Conservation (phyloP, 2,113 vertebrate species). For the Channa maculata region DNA sequence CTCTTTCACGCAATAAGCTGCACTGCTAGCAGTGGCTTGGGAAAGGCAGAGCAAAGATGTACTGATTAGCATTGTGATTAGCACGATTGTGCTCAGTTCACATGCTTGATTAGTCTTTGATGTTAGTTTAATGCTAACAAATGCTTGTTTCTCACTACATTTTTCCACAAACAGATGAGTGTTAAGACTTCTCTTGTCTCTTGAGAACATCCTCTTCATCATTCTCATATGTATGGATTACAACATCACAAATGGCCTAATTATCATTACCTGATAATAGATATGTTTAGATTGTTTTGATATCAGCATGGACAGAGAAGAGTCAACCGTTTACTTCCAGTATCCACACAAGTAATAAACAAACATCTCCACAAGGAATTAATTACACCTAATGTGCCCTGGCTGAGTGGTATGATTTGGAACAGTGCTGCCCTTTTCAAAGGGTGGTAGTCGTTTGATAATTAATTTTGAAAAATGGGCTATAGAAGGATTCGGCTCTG, state of each 20-base stretch:
- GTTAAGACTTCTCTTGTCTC: background rate
- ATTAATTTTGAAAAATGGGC: slow-evolving; percentile 11
- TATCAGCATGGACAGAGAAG: background rate
- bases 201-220: background rate
- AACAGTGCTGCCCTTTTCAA: slow-evolving; percentile 35
- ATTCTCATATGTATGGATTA: background rate
- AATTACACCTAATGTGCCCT: slow-evolving; percentile 14
- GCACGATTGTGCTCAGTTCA: slow-evolving; percentile 41
- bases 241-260: background rate
- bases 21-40: slow-evolving; percentile 29
- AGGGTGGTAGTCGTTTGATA: slow-evolving; percentile 28
- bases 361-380: background rate
- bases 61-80: slow-evolving; percentile 74
- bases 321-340: background rate
- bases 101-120: slow-evolving; percentile 64
- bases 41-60: slow-evolving; percentile 58
- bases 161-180: slow-evolving; percentile 4
- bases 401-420: slow-evolving; percentile 5
- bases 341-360: background rate
- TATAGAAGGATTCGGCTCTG: slow-evolving; percentile 41
- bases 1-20: slow-evolving; percentile 70
- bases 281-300: background rate
- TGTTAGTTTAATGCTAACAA: slow-evolving; percentile 40
- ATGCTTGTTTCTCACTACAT: slow-evolving; percentile 4
- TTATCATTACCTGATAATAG: background rate